Evolutionary conservation across 1,140 invertebrate species (phyloP), one percentile per base, ranked within the genome.

Genomic region (Drosophila murphyi): DNA sequence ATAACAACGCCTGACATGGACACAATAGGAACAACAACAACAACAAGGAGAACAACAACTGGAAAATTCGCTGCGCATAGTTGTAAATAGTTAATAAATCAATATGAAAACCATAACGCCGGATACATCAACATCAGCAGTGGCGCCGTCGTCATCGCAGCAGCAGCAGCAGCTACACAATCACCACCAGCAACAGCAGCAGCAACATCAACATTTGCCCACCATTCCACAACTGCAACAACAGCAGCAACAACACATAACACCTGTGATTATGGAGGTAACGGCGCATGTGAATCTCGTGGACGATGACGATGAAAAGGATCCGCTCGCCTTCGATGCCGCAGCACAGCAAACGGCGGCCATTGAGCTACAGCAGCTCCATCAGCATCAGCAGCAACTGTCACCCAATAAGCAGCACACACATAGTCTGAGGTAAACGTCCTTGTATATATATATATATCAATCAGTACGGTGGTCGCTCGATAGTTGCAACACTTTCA

Each of bases 261-360:
- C 77, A 67, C 77, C 67, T 35, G 63, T 85, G 37, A 88, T 88
- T 73, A 89, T 89, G 85, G 85, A 89, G 80, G 50, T 80, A 61
- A 62, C 82, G 67, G 77, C 73, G 61, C 89, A 91, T 64, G 88
- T 92, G 48, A 92, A 92, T 70, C 90, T 92, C 52, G 82, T 92
- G 47, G 88, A 92, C 67, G 86, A 92, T 68, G 78, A 83, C 12
- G 91, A 92, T 31, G 91, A 92, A 70, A 90, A 90, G 62, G 91
- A 92, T 87, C 91, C 91, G 6, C 56, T 92, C 52, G 91, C 91
- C 4, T 74, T 92, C 57, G 91, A 92, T 56, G 52, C 64, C 51
- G 20, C 68, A 64, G 56, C 54, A 28, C 43, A 61, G 52, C 74
- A 82, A 8, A 50, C 74, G 34, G 41, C 71, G 43, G 39, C 55